Percentiles rank a stretch among this genome's conserved stretches.
Conservation (phyloP, 2,797 vertebrate species). For the Catharus ustulatus region DNA sequence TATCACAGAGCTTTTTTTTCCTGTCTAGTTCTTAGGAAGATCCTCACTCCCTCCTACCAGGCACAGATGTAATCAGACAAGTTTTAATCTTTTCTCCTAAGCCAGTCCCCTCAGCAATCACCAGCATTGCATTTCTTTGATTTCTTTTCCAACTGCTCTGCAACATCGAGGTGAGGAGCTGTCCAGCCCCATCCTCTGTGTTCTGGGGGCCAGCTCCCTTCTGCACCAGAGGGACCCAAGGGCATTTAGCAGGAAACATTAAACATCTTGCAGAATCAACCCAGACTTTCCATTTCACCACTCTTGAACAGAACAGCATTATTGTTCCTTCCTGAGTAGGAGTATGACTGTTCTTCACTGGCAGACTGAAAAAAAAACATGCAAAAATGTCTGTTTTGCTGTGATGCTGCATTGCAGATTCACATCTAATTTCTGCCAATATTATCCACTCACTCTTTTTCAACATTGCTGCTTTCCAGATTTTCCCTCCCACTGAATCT, state of each 20-base stretch:
- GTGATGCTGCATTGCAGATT: neutral
- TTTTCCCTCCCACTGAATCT: constrained; percentile 36
- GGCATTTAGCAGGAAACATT: neutral
- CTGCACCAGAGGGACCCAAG: neutral
- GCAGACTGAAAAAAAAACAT: neutral
- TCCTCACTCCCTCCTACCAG: neutral
- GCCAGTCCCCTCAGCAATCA: neutral
- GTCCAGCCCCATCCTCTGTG: neutral
- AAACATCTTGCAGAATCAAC: neutral
- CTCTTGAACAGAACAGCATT: neutral
- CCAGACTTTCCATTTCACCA: neutral
- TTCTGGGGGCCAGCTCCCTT: neutral
- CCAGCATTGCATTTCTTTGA: neutral
- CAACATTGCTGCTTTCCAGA: constrained; percentile 25
- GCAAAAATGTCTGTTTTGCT: neutral
- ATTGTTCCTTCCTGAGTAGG: neutral
- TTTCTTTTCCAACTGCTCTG: neutral
- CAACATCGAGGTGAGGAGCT: neutral
- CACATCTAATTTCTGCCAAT: neutral
- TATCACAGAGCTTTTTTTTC: neutral
- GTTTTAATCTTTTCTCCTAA: neutral
- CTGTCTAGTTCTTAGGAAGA: neutral
- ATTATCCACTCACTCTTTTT: constrained; percentile 27
- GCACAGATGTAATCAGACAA: neutral
- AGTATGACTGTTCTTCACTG: neutral